Evolutionary conservation across 2,113 vertebrate species (phyloP).

Genomic region (Ageneiosus marmoratus): DNA sequence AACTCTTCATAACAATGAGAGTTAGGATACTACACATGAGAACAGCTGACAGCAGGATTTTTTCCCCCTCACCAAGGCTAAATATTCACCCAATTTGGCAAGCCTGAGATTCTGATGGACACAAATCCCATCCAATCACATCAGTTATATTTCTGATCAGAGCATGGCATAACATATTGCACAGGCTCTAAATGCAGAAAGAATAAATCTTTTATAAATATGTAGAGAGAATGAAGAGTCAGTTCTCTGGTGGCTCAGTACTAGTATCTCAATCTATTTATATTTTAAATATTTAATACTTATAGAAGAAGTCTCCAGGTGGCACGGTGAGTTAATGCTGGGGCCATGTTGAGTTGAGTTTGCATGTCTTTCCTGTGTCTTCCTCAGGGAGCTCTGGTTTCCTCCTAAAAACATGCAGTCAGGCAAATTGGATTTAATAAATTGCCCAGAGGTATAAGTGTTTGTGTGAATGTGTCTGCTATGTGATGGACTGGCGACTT

Average conservation of each 20-base stretch:
- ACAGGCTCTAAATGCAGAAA: not conserved
- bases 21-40: conserved; percentile 77
- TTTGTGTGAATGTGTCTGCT: too few species aligned
- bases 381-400: too few species aligned
- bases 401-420: not conserved
- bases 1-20: conserved; percentile 75
- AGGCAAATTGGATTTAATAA: too few species aligned
- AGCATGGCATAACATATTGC: conserved; percentile 23
- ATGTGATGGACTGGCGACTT: too few species aligned
- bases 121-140: conserved; percentile 61
- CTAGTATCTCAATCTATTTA: conserved; percentile 27
- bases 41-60: conserved; percentile 78
- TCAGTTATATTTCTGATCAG: conserved; percentile 22
- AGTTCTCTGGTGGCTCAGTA: not conserved
- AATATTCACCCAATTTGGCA: conserved; percentile 52
- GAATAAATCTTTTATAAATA: conserved; percentile 47
- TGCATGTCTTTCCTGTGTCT: too few species aligned
- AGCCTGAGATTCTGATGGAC: conserved; percentile 52
- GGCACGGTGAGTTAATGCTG: too few species aligned
- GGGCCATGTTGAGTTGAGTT: too few species aligned
- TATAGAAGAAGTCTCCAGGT: not conserved
- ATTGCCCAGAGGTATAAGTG: too few species aligned
- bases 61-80: conserved; percentile 44
- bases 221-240: conserved; percentile 22
- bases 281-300: not conserved